These are phyloP conservation scores for Peromyscus attwateri DNA, from an alignment of 2,797 vertebrate genomes.

Conservation along the genomic window DNA sequence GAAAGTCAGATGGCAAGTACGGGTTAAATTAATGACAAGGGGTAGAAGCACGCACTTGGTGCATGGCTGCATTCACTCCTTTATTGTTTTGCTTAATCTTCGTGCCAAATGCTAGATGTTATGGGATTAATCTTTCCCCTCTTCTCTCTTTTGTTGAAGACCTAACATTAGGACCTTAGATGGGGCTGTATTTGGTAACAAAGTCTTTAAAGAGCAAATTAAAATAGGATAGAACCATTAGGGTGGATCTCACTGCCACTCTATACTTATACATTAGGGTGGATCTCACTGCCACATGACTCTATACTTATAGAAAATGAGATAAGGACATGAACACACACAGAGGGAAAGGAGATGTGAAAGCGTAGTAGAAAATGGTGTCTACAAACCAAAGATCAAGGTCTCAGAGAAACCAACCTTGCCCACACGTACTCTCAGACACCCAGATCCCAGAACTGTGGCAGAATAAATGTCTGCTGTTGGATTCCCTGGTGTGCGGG, in stretches of 20 bases:
- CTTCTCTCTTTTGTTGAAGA: background rate
- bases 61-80: background rate
- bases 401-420: background rate
- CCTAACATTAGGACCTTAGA: background rate
- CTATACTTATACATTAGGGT: background rate
- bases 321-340: background rate
- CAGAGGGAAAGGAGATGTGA: background rate
- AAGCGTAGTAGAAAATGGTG: too few relatives aligned
- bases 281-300: background rate
- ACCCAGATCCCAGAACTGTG: background rate
- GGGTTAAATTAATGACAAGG: background rate
- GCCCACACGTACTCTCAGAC: background rate
- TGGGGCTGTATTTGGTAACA: background rate
- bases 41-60: too few relatives aligned
- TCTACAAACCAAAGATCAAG: background rate
- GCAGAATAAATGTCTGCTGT: background rate
- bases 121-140: background rate
- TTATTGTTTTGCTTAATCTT: background rate
- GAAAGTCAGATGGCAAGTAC: fast-evolving
- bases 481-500: background rate
- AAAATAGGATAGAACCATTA: background rate
- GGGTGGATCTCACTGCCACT: background rate
- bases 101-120: background rate
- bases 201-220: background rate
- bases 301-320: background rate